Conservation (phyloP, 2,888 invertebrate genomes). For the Lypha dubia region DNA sequence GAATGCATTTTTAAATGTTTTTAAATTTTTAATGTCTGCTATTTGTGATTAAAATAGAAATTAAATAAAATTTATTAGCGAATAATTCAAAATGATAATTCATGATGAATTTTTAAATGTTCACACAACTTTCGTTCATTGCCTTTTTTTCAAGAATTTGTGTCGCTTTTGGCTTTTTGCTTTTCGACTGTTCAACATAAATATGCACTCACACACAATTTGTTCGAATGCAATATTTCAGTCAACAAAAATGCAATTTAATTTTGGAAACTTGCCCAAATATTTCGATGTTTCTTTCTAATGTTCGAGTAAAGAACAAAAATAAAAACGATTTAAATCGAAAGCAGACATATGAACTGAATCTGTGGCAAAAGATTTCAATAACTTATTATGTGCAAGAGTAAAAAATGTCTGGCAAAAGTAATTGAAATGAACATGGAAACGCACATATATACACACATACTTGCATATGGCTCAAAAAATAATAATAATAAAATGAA, state of each 20-base stretch:
- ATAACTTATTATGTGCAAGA: slow-evolving; percentile 69
- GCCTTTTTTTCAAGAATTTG: slow-evolving; percentile 32
- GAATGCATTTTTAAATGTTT: background rate
- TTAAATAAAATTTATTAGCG: background rate
- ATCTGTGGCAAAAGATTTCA: slow-evolving; percentile 59
- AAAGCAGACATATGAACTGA: slow-evolving; percentile 69
- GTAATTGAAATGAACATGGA: slow-evolving; percentile 42
- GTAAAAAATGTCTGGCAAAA: slow-evolving; percentile 57
- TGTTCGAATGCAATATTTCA: slow-evolving; percentile 47
- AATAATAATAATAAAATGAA: slow-evolving; percentile 12
- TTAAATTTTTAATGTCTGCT: background rate
- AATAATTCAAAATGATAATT: slow-evolving; percentile 3
- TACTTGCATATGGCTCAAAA: no score
- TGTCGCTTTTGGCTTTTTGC: slow-evolving; percentile 10
- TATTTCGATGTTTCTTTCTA: slow-evolving; percentile 35
- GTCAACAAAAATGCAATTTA: slow-evolving; percentile 66
- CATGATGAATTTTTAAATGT: slow-evolving; percentile 26
- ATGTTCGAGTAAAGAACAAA: slow-evolving; percentile 22
- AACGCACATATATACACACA: no score
- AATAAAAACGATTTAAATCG: slow-evolving; percentile 58
- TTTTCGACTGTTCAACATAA: slow-evolving; percentile 45
- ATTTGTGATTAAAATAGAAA: background rate
- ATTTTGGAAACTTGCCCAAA: slow-evolving; percentile 70
- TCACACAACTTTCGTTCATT: slow-evolving; percentile 64
- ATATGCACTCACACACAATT: slow-evolving; percentile 55